Evolutionary conservation across 2,888 invertebrate species (phyloP).

Genomic region (Diogma glabrata): DNA sequence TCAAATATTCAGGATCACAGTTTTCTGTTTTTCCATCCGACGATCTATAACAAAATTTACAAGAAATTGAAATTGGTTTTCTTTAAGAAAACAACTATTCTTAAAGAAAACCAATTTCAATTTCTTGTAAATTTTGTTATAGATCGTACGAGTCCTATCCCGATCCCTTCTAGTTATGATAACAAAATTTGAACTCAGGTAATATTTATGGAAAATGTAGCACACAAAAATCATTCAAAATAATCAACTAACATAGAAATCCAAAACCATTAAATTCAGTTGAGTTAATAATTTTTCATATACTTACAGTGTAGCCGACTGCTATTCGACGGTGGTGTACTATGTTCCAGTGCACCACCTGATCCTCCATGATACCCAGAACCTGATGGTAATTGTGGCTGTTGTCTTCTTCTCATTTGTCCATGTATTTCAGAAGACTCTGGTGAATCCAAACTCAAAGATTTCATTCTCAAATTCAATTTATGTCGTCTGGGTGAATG

Average conservation of each 20-base stretch:
- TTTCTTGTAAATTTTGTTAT: too few species aligned
- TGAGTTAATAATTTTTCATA: too few species aligned
- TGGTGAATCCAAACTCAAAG: slow-evolving; percentile 90
- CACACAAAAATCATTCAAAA: not conserved
- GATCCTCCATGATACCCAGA: slow-evolving; percentile 33
- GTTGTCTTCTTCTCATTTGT: slow-evolving; percentile 55
- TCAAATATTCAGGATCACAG: too few species aligned
- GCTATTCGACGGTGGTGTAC: slow-evolving; percentile 40
- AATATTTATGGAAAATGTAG: not conserved
- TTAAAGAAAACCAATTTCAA: too few species aligned
- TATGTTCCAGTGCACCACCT: slow-evolving; percentile 37
- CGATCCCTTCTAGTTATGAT: too few species aligned
- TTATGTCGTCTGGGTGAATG: slow-evolving; percentile 93
- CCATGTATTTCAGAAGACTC: slow-evolving; percentile 77
- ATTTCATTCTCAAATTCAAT: slow-evolving; percentile 95
- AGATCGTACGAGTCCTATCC: too few species aligned
- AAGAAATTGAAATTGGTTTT: too few species aligned
- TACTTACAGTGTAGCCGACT: slow-evolving; percentile 54
- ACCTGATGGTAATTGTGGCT: slow-evolving; percentile 36
- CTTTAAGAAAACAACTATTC: too few species aligned
- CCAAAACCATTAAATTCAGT: too few species aligned
- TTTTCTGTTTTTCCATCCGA: too few species aligned
- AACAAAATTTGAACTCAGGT: not conserved
- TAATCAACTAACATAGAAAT: too few species aligned
- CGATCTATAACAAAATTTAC: too few species aligned